Evolutionary conservation across 2,797 vertebrate species (phyloP).

Genomic region (Lacerta viridis): DNA sequence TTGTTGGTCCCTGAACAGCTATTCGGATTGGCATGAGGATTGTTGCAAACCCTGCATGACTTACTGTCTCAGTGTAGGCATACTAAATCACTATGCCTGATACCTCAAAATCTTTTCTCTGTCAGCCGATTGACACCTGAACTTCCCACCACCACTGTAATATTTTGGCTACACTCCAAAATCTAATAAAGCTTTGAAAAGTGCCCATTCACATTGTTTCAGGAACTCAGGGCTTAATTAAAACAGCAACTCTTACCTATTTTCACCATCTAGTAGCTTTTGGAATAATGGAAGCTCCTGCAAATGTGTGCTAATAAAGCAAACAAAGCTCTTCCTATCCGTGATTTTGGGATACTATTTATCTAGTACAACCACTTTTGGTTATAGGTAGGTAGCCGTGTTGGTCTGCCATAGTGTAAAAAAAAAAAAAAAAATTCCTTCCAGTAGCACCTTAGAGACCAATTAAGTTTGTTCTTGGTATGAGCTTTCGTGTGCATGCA

Average conservation of each 20-base stretch:
- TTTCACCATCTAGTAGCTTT: not conserved
- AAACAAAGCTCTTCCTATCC: not conserved
- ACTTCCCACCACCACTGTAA: not conserved
- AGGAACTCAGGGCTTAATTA: not conserved
- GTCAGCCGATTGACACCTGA: not conserved
- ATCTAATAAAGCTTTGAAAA: not conserved
- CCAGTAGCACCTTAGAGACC: too few species aligned
- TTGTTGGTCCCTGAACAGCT: not conserved
- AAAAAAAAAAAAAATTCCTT: too few species aligned
- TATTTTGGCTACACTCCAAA: not conserved
- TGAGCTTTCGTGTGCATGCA: too few species aligned
- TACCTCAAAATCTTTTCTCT: not conserved
- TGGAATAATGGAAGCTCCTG: not conserved
- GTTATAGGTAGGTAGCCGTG: too few species aligned
- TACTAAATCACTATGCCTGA: not conserved
- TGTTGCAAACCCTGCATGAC: not conserved
- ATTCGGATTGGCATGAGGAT: not conserved
- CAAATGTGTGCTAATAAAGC: not conserved
- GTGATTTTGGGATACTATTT: not conserved
- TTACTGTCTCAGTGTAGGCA: too few species aligned
- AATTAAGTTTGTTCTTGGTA: too few species aligned
- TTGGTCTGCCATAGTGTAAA: too few species aligned
- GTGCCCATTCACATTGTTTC: not conserved
- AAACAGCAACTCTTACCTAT: not conserved
- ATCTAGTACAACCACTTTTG: not conserved